Evolutionary conservation across 2,888 invertebrate species (phyloP).

Genomic region (Scaptomyza caliginosa): DNA sequence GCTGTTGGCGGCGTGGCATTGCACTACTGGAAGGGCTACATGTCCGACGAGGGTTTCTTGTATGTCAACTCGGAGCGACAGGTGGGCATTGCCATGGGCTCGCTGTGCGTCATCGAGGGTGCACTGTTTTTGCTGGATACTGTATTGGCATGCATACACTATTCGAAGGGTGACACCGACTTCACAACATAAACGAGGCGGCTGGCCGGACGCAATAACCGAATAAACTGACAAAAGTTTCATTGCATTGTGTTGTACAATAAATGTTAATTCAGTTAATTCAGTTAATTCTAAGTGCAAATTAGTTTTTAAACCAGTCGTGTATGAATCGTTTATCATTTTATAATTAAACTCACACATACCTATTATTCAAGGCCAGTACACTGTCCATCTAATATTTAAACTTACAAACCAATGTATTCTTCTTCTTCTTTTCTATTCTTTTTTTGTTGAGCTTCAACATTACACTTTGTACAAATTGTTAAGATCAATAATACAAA

Average conservation of each 20-base stretch:
- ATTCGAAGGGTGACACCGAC: constrained; percentile 86
- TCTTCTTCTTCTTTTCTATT: too few relatives aligned
- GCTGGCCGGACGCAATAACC: constrained; percentile 33
- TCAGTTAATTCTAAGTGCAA: constrained; percentile 70
- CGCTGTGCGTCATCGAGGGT: constrained; percentile 91
- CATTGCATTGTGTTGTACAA: constrained; percentile 15
- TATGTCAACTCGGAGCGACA: constrained; percentile 90
- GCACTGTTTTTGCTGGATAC: constrained; percentile 92
- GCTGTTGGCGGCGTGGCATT: constrained; percentile 93
- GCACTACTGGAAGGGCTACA: constrained; percentile 95
- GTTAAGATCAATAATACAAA: constrained; percentile 6
- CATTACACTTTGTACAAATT: constrained; percentile 23
- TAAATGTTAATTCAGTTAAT: constrained; percentile 18
- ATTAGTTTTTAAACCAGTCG: constrained; percentile 61
- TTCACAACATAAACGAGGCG: constrained; percentile 55
- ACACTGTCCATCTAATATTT: constrained; percentile 1
- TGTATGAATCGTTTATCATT: constrained; percentile 19
- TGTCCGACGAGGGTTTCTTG: constrained; percentile 90
- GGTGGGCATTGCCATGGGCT: constrained; percentile 92
- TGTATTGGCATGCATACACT: constrained; percentile 90
- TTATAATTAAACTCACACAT: constrained; percentile 13
- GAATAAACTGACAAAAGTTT: constrained; percentile 49
- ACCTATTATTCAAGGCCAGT: constrained; percentile 2
- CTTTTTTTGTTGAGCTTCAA: constrained; percentile 10
- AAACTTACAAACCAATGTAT: constrained; percentile 8